Base-by-base conservation (phyloP, 53 echinoderm and acorn worm genomes). In the Arbacia lixula region DNA sequence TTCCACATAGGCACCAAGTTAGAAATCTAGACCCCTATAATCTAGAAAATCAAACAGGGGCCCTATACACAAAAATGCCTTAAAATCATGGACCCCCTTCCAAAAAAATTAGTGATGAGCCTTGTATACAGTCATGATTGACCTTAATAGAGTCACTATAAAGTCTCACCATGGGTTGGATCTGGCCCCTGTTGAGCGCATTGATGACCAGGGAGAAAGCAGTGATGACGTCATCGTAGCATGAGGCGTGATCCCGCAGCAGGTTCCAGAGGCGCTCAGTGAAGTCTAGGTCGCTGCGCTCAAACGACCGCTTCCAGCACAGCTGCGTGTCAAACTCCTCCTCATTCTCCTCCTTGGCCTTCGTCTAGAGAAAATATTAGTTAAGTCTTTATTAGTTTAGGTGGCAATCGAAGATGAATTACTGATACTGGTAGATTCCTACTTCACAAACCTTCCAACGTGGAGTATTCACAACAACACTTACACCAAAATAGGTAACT, bases 101-200 rank as follows among this genome's bases (percentile, higher is more conserved):
- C n/a, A n/a, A n/a, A n/a, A n/a, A n/a, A n/a, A n/a, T n/a, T n/a
- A n/a, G n/a, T n/a, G n/a, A n/a, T n/a, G n/a, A n/a, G n/a, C n/a
- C n/a, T n/a, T n/a, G n/a, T n/a, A n/a, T n/a, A n/a, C n/a, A n/a
- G n/a, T n/a, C n/a, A n/a, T n/a, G n/a, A n/a, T n/a, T n/a, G n/a
- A n/a, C n/a, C n/a, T n/a, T n/a, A n/a, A n/a, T n/a, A n/a, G n/a
- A n/a, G n/a, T n/a, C n/a, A n/a, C n/a, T n/a, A n/a, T n/a, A n/a
- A n/a, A n/a, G 12, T n/a, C 94, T 86, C 79, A 94, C 94, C 77
- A 94, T 91, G 2, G 94, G 94, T 50, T 94, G 91, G 20, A 94
- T 40, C 41, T 91, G 75, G 53, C 91, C 94, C 21, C 53, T 91
- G 37, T 76, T 85, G 12, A 94, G 86, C 50, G 88, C 91, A 29